Evolutionary conservation across 2,888 invertebrate species (phyloP), one percentile per base, ranked within the genome.

Genomic region (Phania funesta): DNA sequence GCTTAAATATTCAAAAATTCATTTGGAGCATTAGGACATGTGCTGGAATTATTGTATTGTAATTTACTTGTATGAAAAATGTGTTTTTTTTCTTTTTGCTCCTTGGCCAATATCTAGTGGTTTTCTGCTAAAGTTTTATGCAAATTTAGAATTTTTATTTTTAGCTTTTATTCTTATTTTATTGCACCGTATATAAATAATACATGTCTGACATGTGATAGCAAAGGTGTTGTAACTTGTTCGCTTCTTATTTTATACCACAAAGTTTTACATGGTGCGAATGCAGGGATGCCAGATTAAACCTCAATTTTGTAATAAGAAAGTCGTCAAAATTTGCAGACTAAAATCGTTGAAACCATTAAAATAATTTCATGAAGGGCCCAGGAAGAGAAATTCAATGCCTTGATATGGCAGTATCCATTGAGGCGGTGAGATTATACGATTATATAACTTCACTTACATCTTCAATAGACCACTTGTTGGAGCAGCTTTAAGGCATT

Each of bases 151-250:
- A 41, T 16, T 32, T 56, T 52, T 35, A 26, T 46, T 52, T 18
- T 35, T 24, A 26, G 20, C 50, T 26, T 62, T 35, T 50, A 9
- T 58, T 8, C 35, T n/a, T 41, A 4, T 58, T 32, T n/a, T 56
- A 1, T 50, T 38, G 4, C 13, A n/a, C n/a, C n/a, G 35, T 26
- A 74, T 75, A 70, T 75, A 75, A 80, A 80, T 80, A 68, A 80
- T 74, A 18, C 56, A 70, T 64, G 67, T 74, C 80, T 68, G 60
- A 68, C 74, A 64, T 68, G 54, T 74, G 62, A 68, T 74, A 74
- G 48, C 22, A 24, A 64, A 74, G 74, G 80, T 80, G 68, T 64
- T 80, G 58, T 60, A 60, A 41, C 1, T 67, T 41, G 16, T 44
- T 32, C 29, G 41, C 16, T 56, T 16, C 13, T 22, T 48, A 13